A percentile compares a stretch with the other conserved stretches of the same genome.
Conservation (phyloP, 2,888 invertebrate species). For the Macropis europaea region DNA sequence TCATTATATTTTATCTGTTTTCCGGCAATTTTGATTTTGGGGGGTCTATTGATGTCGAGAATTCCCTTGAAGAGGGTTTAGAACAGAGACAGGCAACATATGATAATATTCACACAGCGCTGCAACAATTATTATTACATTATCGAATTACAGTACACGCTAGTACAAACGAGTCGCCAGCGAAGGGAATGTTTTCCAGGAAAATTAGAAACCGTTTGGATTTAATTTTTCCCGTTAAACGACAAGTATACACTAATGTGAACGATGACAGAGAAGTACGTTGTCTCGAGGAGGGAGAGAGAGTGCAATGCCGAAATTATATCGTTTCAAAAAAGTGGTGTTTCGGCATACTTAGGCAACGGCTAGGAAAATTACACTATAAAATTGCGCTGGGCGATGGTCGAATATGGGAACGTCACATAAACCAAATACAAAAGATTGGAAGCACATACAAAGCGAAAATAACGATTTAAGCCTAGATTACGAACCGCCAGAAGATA, state of each 20-base stretch:
- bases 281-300: neutral
- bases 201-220: slow-evolving; percentile 4
- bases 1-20: too few relatives aligned
- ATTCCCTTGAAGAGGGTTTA: neutral
- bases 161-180: neutral
- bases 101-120: neutral
- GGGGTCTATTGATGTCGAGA: too few relatives aligned
- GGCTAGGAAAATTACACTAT: neutral
- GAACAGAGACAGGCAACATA: neutral
- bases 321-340: neutral
- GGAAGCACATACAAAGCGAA: neutral
- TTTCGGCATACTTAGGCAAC: neutral
- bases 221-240: neutral
- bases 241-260: neutral
- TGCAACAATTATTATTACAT: neutral
- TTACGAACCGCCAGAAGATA: neutral
- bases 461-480: neutral
- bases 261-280: neutral
- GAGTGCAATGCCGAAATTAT: slow-evolving; percentile 7
- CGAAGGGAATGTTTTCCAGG: neutral
- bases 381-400: neutral
- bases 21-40: too few relatives aligned
- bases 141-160: neutral
- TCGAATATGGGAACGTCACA: neutral
- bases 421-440: neutral